Evolutionary conservation across 2,888 invertebrate species (phyloP).

Genomic region (Yponomeuta evonymella): DNA sequence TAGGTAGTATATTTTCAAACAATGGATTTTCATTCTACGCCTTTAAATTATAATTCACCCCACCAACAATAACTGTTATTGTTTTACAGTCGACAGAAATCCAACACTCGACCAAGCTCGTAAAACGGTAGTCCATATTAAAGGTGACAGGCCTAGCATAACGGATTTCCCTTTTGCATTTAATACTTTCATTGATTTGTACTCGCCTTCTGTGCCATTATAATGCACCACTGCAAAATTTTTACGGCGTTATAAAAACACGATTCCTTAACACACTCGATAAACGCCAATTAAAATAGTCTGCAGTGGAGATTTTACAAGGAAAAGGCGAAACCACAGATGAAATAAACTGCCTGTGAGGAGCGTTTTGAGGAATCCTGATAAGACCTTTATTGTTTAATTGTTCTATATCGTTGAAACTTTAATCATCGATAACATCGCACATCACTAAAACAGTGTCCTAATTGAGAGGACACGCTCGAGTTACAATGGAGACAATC

Average conservation of each 20-base stretch:
- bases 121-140: not conserved
- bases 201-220: no score
- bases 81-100: not conserved
- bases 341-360: no score
- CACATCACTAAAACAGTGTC: conserved; percentile 37
- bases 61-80: not conserved
- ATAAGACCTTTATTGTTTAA: no score
- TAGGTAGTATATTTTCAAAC: not conserved
- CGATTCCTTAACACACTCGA: no score
- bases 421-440: not conserved
- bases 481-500: conserved; percentile 56
- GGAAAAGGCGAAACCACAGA: no score
- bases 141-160: not conserved
- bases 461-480: conserved; percentile 54
- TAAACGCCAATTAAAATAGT: no score
- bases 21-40: not conserved
- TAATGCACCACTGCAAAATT: no score
- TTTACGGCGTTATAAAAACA: no score
- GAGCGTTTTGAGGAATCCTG: no score
- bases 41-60: not conserved
- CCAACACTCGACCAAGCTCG: not conserved
- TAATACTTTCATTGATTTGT: no score
- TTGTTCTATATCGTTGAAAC: not conserved
- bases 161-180: not conserved
- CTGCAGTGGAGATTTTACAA: no score